phyloP scores from a whole-genome alignment of 2,797 vertebrate genomes.

The Morus bassanus region DNA sequence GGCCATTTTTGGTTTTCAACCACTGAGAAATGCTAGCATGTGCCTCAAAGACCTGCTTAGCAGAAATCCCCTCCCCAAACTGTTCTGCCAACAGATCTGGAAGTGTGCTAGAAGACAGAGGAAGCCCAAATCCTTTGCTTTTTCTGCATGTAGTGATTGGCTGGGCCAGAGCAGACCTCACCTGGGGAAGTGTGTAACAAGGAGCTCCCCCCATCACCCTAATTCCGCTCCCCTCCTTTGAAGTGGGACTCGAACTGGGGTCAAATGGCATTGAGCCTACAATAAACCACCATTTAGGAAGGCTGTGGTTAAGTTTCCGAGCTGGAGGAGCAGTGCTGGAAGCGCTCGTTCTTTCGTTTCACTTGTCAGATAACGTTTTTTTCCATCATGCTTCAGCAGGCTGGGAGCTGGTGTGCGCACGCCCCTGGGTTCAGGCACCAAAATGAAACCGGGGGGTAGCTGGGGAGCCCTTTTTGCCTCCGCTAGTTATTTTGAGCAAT shows the following conservation, averaged over 20 bases:
- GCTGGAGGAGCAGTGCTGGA: background rate
- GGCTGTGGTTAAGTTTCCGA: background rate
- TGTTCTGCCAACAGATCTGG: background rate
- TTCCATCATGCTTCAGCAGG: background rate
- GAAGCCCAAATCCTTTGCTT: background rate
- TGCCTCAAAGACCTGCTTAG: slow-evolving; percentile 22
- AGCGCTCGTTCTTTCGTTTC: background rate
- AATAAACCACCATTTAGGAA: background rate
- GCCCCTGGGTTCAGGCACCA: background rate
- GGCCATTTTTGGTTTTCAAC: background rate
- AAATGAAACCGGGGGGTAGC: background rate
- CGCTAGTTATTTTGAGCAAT: slow-evolving; percentile 17
- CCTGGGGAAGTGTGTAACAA: background rate
- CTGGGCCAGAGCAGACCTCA: background rate
- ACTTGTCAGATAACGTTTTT: slow-evolving; percentile 7
- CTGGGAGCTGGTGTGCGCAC: background rate
- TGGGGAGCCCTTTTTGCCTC: background rate
- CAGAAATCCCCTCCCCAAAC: background rate
- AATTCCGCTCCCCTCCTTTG: background rate
- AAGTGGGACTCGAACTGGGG: background rate
- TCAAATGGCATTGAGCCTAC: background rate
- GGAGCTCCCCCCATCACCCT: background rate
- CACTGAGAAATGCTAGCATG: background rate
- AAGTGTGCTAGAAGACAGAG: background rate
- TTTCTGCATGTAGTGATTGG: background rate